Percentiles rank a stretch among this genome's conserved stretches.
Conservation (phyloP, 2,888 invertebrate genomes). For the Andrena bucephala region DNA sequence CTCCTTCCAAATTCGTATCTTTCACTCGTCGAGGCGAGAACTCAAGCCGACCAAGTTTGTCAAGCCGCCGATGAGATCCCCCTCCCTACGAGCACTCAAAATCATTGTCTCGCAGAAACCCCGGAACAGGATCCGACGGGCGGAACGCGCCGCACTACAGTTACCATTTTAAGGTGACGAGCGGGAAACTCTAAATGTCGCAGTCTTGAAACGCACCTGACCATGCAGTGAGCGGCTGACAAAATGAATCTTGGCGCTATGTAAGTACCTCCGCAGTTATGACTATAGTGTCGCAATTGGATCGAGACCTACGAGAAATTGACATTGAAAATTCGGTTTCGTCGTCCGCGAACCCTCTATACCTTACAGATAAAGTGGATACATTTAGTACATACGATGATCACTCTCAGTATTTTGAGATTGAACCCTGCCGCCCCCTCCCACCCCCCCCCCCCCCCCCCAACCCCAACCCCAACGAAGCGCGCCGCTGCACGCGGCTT, state of each 20-base stretch:
- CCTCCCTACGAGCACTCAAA: background rate
- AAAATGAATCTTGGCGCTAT: constrained; percentile 77
- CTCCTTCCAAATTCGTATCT: background rate
- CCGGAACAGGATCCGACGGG: background rate
- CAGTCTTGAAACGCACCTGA: constrained; percentile 75
- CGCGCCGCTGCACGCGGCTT: background rate
- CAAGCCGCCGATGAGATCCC: background rate
- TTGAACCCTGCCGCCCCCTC: background rate
- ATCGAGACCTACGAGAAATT: constrained; percentile 72
- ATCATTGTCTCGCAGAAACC: background rate
- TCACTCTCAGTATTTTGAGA: constrained; percentile 48
- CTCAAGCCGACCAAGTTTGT: background rate
- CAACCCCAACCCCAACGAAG: background rate
- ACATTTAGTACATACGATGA: constrained; percentile 20
- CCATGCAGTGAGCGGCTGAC: constrained; percentile 81
- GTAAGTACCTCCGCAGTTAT: constrained; percentile 79
- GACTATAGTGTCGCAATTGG: constrained; percentile 72
- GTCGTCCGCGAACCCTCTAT: constrained; percentile 56
- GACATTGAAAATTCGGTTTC: constrained; percentile 73
- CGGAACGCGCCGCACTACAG: constrained; percentile 2
- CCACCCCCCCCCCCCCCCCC: too few relatives aligned
- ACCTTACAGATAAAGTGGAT: constrained; percentile 35
- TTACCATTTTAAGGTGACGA: constrained; percentile 55
- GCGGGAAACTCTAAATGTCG: constrained; percentile 36
- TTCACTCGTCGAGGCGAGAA: too few relatives aligned